Percentiles rank a stretch among this genome's conserved stretches.
Evolutionary conservation across 35 echinoderm and acorn worm species (phyloP).

Genomic region (Lytechinus pictus): DNA sequence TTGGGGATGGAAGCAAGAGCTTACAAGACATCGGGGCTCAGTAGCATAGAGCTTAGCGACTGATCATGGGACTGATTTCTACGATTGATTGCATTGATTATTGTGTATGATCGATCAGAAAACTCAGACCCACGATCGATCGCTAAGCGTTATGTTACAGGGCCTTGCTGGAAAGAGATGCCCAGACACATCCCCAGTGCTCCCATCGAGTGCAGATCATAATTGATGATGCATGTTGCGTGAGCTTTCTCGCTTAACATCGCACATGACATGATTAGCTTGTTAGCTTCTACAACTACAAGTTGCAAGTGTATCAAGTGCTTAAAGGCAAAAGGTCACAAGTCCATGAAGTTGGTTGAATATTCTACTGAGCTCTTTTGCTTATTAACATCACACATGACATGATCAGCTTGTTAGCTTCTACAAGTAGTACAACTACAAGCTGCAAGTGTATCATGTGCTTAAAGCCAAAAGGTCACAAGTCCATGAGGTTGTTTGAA

Average conservation of each 20-base stretch:
- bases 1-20: not conserved
- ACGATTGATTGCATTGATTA: too few species aligned
- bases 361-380: not conserved
- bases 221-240: not conserved
- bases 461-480: not conserved
- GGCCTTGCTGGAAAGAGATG: too few species aligned
- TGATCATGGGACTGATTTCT: too few species aligned
- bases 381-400: not conserved
- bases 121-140: too few species aligned
- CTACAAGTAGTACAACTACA: not conserved
- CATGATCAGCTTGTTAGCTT: not conserved
- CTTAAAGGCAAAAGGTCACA: not conserved
- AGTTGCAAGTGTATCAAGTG: not conserved
- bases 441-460: not conserved
- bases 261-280: not conserved
- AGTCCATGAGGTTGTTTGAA: not conserved
- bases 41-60: too few species aligned
- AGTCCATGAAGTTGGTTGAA: not conserved
- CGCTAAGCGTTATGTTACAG: not conserved
- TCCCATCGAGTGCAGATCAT: not conserved
- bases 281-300: not conserved
- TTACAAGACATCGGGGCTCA: not conserved
- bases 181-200: not conserved
- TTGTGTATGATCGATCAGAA: too few species aligned
- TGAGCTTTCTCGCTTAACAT: not conserved